phyloP scores from a whole-genome alignment of 1,140 invertebrate species.

The Parasteatoda tepidariorum region DNA sequence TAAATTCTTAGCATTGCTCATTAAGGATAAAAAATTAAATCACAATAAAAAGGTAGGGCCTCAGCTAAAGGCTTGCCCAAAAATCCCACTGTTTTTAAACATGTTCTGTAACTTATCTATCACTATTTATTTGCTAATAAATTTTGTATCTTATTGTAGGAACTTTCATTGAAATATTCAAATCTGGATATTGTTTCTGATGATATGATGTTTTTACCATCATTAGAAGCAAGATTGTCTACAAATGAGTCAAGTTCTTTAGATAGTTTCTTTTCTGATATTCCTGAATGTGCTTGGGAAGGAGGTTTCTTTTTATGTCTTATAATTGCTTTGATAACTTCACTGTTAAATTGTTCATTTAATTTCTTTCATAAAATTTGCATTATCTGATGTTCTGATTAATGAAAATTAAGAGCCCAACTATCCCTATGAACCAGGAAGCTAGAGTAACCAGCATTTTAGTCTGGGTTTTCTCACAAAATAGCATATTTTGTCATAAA shows the following conservation, averaged over 20 bases:
- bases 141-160: not conserved
- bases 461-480: no score
- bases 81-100: no score
- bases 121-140: not conserved
- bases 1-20: no score
- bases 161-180: not conserved
- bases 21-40: no score
- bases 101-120: not conserved
- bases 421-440: no score
- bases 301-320: not conserved
- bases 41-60: no score
- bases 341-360: not conserved
- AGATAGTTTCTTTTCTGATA: not conserved
- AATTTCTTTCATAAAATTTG: not conserved
- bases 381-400: not conserved
- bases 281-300: conserved; percentile 9
- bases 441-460: not conserved
- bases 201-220: conserved; percentile 22
- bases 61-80: no score
- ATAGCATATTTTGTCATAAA: not conserved
- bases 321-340: not conserved
- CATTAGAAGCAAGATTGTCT: not conserved
- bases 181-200: conserved; percentile 31
- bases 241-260: no score
- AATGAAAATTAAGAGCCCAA: not conserved